Percentiles rank a stretch among this genome's conserved stretches.
phyloP scores from a whole-genome alignment of 2,888 invertebrate species.

The Lasioglossum malachurum region DNA sequence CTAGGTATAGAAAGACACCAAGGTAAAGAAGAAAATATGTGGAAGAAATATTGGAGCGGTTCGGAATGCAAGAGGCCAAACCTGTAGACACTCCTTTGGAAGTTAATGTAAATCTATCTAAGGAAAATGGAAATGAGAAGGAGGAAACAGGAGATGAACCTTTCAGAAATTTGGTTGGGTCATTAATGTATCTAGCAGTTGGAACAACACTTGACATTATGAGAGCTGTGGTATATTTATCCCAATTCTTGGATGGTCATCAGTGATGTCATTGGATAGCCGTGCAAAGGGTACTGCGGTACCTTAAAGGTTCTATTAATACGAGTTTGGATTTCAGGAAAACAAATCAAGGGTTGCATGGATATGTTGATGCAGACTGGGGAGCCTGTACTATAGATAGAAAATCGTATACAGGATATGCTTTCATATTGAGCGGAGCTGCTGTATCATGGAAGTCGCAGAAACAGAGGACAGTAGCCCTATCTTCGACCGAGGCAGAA shows the following conservation, averaged over 20 bases:
- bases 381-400: background rate
- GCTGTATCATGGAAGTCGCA: background rate
- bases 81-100: background rate
- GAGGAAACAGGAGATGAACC: background rate
- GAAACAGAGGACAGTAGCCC: no score
- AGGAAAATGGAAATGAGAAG: background rate
- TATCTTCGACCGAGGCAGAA: no score
- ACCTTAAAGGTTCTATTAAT: no score
- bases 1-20: slow-evolving; percentile 9
- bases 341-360: background rate
- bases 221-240: background rate
- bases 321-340: background rate
- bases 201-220: slow-evolving; percentile 25
- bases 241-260: no score
- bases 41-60: no score
- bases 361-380: slow-evolving; percentile 13
- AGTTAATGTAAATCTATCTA: background rate
- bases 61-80: no score
- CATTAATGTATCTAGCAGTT: slow-evolving; percentile 12
- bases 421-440: background rate
- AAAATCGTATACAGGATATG: slow-evolving; percentile 12
- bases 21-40: no score
- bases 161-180: slow-evolving; percentile 4
- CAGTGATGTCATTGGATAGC: no score
- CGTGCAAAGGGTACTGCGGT: no score